phyloP scores from a whole-genome alignment of 2,888 invertebrate genomes.

The Stenchaetothrips biformis region DNA sequence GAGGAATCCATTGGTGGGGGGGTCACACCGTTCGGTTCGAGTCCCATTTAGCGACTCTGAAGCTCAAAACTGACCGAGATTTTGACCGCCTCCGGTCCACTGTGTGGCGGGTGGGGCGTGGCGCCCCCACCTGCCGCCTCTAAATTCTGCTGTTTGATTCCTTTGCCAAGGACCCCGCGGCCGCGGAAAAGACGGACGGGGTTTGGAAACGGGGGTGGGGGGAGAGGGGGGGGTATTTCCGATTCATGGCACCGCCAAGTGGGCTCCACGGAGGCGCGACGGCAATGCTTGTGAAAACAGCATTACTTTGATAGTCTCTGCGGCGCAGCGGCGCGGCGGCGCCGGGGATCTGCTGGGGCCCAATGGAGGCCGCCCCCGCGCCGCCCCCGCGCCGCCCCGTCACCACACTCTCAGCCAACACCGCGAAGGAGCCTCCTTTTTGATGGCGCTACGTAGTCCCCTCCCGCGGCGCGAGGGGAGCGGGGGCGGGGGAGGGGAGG shows the following conservation, averaged over 20 bases:
- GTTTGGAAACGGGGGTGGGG: constrained; percentile 45
- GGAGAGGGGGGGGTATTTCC: constrained; percentile 41
- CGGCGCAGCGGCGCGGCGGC: constrained; percentile 13
- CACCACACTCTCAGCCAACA: constrained; percentile 28
- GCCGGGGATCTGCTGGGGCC: constrained; percentile 29
- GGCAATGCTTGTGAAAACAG: constrained; percentile 9
- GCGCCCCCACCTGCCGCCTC: no score
- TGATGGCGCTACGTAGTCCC: constrained; percentile 11
- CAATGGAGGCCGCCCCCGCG: constrained; percentile 26
- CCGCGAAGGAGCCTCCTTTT: constrained; percentile 26
- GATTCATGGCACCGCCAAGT: not conserved
- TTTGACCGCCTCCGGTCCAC: no score
- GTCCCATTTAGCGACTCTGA: no score
- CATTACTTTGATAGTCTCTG: not conserved
- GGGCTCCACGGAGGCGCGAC: not conserved
- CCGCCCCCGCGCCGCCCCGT: constrained; percentile 56
- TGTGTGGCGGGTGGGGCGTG: no score
- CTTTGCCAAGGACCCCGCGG: no score
- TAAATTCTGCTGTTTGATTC: no score
- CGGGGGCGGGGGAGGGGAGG: not conserved
- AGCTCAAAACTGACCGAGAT: no score
- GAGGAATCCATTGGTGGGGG: no score
- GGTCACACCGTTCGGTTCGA: no score
- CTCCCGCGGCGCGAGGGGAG: constrained; percentile 23
- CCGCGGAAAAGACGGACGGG: no score